Evolutionary conservation across 2,797 vertebrate genomes (phyloP).

Genomic region (Pogoniulus pusillus): DNA sequence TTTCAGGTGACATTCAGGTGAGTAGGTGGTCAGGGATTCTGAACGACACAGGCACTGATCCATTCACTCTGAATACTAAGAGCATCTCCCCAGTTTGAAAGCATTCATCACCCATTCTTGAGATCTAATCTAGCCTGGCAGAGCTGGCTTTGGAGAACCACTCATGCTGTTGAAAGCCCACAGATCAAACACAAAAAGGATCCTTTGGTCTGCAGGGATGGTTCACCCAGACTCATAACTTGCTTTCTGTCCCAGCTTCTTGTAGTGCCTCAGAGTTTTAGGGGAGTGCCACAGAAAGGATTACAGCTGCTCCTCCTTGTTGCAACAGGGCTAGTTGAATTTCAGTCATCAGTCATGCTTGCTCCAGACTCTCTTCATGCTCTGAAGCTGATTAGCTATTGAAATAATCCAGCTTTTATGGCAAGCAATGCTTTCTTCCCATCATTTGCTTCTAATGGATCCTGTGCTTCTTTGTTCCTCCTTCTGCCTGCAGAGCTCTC

Average conservation of each 20-base stretch:
- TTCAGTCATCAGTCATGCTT: background rate
- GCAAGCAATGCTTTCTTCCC: background rate
- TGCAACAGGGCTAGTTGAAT: background rate
- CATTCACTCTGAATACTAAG: background rate
- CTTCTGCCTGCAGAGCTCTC: background rate
- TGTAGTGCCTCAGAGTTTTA: background rate
- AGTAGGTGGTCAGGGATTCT: background rate
- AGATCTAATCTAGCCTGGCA: background rate
- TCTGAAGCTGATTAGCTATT: slow-evolving; percentile 32
- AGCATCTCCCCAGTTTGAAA: background rate
- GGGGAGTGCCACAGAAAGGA: background rate
- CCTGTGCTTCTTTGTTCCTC: background rate
- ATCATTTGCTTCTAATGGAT: background rate
- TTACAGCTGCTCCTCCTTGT: slow-evolving; percentile 14
- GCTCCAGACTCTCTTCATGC: background rate
- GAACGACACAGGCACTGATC: background rate
- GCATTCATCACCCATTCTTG: background rate
- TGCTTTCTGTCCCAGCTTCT: background rate
- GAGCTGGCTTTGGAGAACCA: background rate
- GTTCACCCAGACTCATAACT: background rate
- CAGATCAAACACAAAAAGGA: background rate
- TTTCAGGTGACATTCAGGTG: background rate
- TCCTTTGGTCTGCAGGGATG: background rate
- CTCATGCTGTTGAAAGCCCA: background rate
- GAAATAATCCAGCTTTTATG: slow-evolving; percentile 40